phyloP scores from a whole-genome alignment of 1,140 invertebrate species.

The Galleria mellonella region DNA sequence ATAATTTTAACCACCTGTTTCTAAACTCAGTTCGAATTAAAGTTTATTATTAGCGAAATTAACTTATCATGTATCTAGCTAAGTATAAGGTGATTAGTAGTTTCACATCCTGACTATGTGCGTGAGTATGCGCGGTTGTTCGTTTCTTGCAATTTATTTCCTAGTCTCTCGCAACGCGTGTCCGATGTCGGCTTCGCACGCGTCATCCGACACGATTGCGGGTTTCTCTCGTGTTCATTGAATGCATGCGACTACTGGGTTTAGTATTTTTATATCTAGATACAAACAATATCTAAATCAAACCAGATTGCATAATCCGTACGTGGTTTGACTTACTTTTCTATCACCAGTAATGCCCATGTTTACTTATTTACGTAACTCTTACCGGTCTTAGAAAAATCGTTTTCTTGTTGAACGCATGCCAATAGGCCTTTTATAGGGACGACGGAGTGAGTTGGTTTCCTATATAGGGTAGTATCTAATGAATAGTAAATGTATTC shows the following conservation, averaged over 20 bases:
- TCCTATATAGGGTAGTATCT: slow-evolving; percentile 50
- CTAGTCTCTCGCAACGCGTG: slow-evolving; percentile 49
- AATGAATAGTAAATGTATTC: slow-evolving; percentile 52
- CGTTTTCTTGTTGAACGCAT: slow-evolving; percentile 23
- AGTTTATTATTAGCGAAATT: too few species aligned
- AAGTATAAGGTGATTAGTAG: slow-evolving; percentile 5
- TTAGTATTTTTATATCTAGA: neutral
- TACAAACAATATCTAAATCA: too few species aligned
- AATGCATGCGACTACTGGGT: slow-evolving; percentile 21
- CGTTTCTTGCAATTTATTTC: slow-evolving; percentile 40
- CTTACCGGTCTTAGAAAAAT: slow-evolving; percentile 30
- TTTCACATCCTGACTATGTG: slow-evolving; percentile 28
- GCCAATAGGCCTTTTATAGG: slow-evolving; percentile 33
- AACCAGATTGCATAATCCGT: too few species aligned
- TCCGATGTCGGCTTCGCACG: slow-evolving; percentile 46
- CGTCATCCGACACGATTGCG: slow-evolving; percentile 37
- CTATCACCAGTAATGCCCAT: slow-evolving; percentile 2
- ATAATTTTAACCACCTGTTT: too few species aligned
- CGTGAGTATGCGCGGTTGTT: slow-evolving; percentile 24
- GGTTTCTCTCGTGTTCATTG: slow-evolving; percentile 34
- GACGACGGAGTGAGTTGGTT: slow-evolving; percentile 23
- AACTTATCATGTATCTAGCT: neutral
- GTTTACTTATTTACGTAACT: slow-evolving; percentile 39
- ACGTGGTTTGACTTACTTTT: too few species aligned
- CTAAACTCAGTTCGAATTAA: too few species aligned